These are phyloP conservation scores for Dendronephthya gigantea DNA, from an alignment of 64 coral and sea anemone species.

Conservation along the genomic window DNA sequence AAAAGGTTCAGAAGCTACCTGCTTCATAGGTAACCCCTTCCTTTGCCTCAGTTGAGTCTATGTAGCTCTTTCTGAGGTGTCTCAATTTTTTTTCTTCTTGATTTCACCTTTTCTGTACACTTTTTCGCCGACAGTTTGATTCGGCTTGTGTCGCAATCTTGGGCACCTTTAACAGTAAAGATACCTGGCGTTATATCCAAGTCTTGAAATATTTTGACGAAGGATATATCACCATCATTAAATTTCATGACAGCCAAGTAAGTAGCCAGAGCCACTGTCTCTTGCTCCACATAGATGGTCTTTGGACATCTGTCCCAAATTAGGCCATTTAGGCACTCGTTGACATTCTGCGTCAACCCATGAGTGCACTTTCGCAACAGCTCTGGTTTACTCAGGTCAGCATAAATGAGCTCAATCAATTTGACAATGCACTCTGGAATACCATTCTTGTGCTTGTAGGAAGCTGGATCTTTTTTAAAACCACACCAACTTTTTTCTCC, in stretches of 20 bases:
- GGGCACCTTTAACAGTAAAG: neutral
- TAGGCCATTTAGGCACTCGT: neutral
- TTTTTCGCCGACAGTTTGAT: neutral
- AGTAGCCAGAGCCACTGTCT: neutral
- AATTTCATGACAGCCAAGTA: neutral
- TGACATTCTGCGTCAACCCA: neutral
- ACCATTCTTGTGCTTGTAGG: neutral
- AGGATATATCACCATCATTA: too few relatives aligned
- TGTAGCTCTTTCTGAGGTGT: neutral
- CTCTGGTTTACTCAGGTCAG: neutral
- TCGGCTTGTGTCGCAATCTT: neutral
- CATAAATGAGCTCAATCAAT: neutral
- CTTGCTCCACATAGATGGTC: neutral
- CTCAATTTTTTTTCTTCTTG: neutral
- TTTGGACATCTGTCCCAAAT: too few relatives aligned
- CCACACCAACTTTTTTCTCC: too few relatives aligned
- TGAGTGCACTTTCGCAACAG: neutral
- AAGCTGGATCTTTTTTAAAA: neutral
- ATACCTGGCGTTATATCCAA: neutral
- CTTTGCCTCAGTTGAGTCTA: neutral
- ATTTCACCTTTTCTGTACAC: neutral
- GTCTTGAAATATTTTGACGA: neutral
- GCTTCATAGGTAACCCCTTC: neutral
- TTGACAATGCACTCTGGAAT: neutral
- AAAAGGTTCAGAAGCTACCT: neutral